Percentiles rank a stretch among this genome's conserved stretches.
Evolutionary conservation across 2,888 invertebrate genomes (phyloP).

Genomic region (Ethmia dodecea): DNA sequence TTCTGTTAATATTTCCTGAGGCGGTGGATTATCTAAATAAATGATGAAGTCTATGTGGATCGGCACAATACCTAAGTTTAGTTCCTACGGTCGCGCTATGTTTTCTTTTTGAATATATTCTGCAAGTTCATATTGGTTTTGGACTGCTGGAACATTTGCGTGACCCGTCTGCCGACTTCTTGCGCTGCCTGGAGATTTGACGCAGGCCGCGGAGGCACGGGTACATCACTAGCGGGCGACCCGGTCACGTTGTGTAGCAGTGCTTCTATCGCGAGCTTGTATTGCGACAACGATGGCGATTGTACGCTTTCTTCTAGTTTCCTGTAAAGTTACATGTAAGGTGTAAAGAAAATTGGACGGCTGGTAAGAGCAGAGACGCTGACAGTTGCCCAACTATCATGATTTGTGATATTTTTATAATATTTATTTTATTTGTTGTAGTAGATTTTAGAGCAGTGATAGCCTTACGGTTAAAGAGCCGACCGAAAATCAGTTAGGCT

Average conservation of each 20-base stretch:
- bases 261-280: slow-evolving; percentile 58
- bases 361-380: too few relatives aligned
- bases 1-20: too few relatives aligned
- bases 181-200: slow-evolving; percentile 56
- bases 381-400: too few relatives aligned
- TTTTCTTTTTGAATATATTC: slow-evolving; percentile 72
- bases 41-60: too few relatives aligned
- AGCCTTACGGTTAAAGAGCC: too few relatives aligned
- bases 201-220: slow-evolving; percentile 33
- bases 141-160: slow-evolving; percentile 69
- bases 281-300: slow-evolving; percentile 45
- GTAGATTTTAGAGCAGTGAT: too few relatives aligned
- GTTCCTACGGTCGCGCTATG: slow-evolving; percentile 37
- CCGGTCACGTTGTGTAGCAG: slow-evolving; percentile 49
- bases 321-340: slow-evolving; percentile 28
- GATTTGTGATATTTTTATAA: too few relatives aligned
- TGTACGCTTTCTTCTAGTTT: slow-evolving; percentile 64
- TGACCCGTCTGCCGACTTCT: slow-evolving; percentile 63
- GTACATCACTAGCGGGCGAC: slow-evolving; percentile 16
- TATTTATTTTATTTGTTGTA: too few relatives aligned
- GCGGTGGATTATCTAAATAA: too few relatives aligned
- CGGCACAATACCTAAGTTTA: background rate
- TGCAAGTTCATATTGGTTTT: slow-evolving; percentile 67
- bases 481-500: too few relatives aligned
- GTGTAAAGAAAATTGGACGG: too few relatives aligned